Percentiles rank a stretch among this genome's conserved stretches.
Conservation (phyloP, 1,140 invertebrate species). For the Sycophila sp. region DNA sequence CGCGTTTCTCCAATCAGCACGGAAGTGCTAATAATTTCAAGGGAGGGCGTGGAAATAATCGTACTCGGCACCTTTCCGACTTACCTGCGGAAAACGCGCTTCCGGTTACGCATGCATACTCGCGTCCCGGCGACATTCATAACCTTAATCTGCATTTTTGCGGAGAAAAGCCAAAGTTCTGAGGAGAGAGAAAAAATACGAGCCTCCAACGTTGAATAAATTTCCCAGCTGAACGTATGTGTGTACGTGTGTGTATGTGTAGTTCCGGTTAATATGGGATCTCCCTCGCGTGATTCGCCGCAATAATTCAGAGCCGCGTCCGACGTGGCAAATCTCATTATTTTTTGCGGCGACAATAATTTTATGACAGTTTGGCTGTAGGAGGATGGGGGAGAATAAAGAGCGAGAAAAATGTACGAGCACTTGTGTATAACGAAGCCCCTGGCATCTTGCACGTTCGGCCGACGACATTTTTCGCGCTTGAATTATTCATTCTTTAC, state of each 20-base stretch:
- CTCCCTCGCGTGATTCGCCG: slow-evolving; percentile 25
- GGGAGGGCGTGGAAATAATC: no score
- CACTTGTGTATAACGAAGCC: background rate
- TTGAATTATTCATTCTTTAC: background rate
- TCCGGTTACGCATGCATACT: slow-evolving; percentile 4
- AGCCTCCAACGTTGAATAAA: slow-evolving; percentile 11
- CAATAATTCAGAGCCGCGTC: slow-evolving; percentile 2
- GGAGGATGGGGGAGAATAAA: background rate
- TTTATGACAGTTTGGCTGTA: background rate
- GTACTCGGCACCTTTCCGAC: no score
- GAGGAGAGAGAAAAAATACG: slow-evolving; percentile 17
- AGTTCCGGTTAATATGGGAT: background rate
- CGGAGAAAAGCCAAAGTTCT: slow-evolving; percentile 8
- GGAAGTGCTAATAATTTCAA: no score
- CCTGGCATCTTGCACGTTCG: no score
- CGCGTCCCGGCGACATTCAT: slow-evolving; percentile 2
- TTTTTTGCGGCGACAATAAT: slow-evolving; percentile 2
- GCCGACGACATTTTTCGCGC: background rate
- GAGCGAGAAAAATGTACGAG: background rate
- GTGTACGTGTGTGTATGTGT: no score
- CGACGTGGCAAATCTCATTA: slow-evolving; percentile 2
- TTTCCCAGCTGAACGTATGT: background rate
- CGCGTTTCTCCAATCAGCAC: no score
- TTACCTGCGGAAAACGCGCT: background rate
- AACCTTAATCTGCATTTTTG: slow-evolving; percentile 30